These are phyloP conservation scores for Cepphus grylle DNA, from an alignment of 2,113 vertebrate genomes.

Conservation along the genomic window DNA sequence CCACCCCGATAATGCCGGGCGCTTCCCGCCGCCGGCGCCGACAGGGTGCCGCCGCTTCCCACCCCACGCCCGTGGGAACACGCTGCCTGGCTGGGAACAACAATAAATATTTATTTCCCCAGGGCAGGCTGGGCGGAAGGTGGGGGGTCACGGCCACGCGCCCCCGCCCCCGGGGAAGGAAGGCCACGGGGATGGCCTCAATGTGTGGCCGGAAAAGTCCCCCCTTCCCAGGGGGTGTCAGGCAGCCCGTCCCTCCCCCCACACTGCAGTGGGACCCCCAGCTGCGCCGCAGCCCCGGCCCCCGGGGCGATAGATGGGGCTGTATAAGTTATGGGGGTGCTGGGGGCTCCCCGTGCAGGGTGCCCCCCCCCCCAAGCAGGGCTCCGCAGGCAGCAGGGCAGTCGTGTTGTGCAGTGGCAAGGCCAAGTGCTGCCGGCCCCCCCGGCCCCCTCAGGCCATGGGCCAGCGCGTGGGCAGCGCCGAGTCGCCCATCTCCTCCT, in stretches of 20 bases:
- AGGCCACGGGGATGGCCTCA: accelerated
- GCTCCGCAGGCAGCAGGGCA: background rate
- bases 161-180: accelerated
- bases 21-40: accelerated
- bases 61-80: accelerated
- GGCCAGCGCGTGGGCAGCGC: conserved; percentile 64
- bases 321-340: too few species aligned
- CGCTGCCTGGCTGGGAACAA: accelerated
- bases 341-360: too few species aligned
- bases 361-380: accelerated
- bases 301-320: accelerated
- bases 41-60: background rate
- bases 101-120: conserved; percentile 57
- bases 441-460: background rate
- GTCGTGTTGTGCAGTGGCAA: accelerated
- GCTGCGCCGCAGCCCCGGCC: accelerated
- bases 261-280: accelerated
- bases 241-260: background rate
- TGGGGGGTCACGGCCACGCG: background rate
- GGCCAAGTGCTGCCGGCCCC: accelerated
- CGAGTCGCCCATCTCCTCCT: conserved; percentile 68
- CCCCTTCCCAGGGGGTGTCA: accelerated
- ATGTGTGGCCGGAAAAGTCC: accelerated
- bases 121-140: background rate
- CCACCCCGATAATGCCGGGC: background rate